phyloP scores from a whole-genome alignment of 2,113 vertebrate genomes.

The Tetrax tetrax region DNA sequence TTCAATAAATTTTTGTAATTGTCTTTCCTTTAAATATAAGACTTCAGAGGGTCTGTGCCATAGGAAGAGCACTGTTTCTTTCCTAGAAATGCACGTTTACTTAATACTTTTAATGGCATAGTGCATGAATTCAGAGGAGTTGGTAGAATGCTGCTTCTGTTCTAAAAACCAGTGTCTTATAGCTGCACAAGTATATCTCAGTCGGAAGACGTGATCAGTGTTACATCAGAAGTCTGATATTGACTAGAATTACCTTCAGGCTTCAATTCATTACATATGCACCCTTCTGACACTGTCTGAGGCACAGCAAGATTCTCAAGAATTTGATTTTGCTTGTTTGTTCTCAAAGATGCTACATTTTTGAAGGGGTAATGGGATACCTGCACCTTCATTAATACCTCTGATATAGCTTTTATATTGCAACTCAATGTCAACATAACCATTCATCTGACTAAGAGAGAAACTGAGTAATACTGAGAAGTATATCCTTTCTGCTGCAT shows the following conservation, averaged over 20 bases:
- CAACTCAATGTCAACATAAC: not conserved
- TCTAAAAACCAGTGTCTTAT: not conserved
- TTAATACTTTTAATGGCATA: not conserved
- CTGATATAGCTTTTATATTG: not conserved
- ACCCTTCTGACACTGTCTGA: not conserved
- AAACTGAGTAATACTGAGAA: not conserved
- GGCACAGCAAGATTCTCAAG: not conserved
- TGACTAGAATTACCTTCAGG: not conserved
- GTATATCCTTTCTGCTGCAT: not conserved
- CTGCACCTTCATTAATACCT: not conserved
- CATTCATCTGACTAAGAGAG: not conserved
- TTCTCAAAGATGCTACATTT: not conserved
- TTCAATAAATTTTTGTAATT: constrained; percentile 54
- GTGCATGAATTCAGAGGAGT: not conserved
- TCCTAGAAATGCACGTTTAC: not conserved
- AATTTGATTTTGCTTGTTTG: not conserved
- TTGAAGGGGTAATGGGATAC: not conserved
- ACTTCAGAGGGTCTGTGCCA: not conserved
- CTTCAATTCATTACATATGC: not conserved
- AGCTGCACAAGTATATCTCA: not conserved
- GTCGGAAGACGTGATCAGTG: not conserved
- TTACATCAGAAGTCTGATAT: not conserved
- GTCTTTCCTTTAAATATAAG: constrained; percentile 41
- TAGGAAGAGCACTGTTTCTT: not conserved
- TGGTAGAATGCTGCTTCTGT: not conserved